A percentile compares a stretch with the other conserved stretches of the same genome.
Conservation (phyloP, 2,797 vertebrate species). For the Esox masquinongy region DNA sequence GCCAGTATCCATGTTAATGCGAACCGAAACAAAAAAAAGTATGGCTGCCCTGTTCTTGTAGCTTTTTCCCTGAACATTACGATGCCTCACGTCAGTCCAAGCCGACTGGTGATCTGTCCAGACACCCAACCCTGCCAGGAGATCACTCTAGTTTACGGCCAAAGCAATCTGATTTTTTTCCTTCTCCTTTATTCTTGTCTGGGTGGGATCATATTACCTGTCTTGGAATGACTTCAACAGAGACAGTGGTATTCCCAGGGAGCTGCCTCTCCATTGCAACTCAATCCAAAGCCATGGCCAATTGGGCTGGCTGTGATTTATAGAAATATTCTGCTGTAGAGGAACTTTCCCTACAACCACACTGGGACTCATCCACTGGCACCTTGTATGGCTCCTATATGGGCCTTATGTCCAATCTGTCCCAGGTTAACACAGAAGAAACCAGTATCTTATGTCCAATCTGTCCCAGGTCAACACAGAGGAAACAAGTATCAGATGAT, state of each 20-base stretch:
- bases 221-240: constrained; percentile 81
- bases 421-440: constrained; percentile 53
- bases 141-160: constrained; percentile 74
- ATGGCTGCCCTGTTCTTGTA: neutral
- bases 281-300: constrained; percentile 77
- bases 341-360: constrained; percentile 43
- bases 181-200: constrained; percentile 65
- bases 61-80: constrained; percentile 9
- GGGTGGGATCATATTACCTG: constrained; percentile 77
- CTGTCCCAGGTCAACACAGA: neutral
- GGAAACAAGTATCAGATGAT: neutral
- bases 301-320: constrained; percentile 75
- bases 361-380: constrained; percentile 56
- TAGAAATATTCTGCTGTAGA: constrained; percentile 68
- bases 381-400: constrained; percentile 53
- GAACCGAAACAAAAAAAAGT: neutral
- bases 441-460: constrained; percentile 35
- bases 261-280: constrained; percentile 75
- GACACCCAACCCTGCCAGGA: constrained; percentile 57
- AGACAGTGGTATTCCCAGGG: constrained; percentile 79
- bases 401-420: constrained; percentile 46
- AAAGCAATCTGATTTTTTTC: constrained; percentile 71
- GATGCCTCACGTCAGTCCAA: constrained; percentile 61
- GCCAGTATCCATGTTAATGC: neutral
- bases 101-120: constrained; percentile 68